Evolutionary conservation across 2,888 invertebrate species (phyloP), one percentile per base, ranked within the genome.

Genomic region (Zele albiditarsus): DNA sequence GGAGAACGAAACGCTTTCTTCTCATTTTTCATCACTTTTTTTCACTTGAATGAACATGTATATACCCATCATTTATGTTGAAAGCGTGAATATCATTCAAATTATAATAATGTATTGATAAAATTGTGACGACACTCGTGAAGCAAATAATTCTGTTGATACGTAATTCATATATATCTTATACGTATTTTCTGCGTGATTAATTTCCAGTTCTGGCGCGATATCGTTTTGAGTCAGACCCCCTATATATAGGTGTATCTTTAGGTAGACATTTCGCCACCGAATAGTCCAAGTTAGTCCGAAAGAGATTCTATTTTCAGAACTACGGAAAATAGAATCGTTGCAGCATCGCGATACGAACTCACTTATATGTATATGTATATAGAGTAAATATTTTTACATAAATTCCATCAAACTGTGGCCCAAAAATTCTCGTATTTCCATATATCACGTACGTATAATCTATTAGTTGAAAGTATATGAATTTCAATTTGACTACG

Each of bases 221-320:
- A 46, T 46, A 46, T 46, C 46, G n/a, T n/a, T 4, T 46, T 46
- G 16, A 46, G n/a, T 46, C 46, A 53, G 2, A 38, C 38, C 38
- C 10, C 10, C 5, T 31, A 46, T 23, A 53, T 53, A 8, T 10
- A 6, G n/a, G 23, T 53, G 10, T 53, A 53, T 20, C 10, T 53
- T 20, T 53, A 53, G 6, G 20, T 53, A 20, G 53, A 53, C n/a
- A 8, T 20, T 53, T 23, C 10, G 27, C 14, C 14, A 60, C 60
- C 14, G 12, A 65, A 28, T 60, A 65, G 76, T 73, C 71, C 68
- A 71, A 68, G 66, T 70, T 67, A 28, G 68, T n/a, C 70, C 66
- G 79, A 77, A 74, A 70, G 71, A 73, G 73, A 78, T 68, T 79
- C 79, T 79, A 79, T 78, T 76, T 79, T 78, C 53, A 78, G 79